Evolutionary conservation across 2,797 vertebrate genomes (phyloP), one percentile per base, ranked within the genome.

Genomic region (Phoxinus dragarum): DNA sequence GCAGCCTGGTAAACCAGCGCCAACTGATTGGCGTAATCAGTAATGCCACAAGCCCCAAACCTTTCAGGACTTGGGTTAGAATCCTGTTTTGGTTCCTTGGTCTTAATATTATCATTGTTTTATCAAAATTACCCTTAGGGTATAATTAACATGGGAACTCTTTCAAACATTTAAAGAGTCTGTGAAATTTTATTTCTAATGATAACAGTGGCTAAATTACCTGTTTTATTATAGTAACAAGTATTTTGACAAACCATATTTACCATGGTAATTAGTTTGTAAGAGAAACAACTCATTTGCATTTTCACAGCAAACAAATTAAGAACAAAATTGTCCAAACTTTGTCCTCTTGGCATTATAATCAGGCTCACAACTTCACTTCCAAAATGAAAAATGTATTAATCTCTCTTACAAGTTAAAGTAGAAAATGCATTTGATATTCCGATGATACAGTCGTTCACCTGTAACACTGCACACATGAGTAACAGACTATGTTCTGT

Each of bases 401-500:
- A 19, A 74, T 31, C 56, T 56, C n/a, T n/a, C 38, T 74, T 38
- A 38, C 38, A 38, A 38, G 38, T 38, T 38, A 56, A 61, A 59
- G 6, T 47, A 44, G 40, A 73, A 44, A 23, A 36, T 36, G 40
- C 69, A 47, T 82, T 21, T 44, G n/a, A 71, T 23, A 17, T 97
- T 4, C 96, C 97, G 2, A 98, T 97, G 0, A 98, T 93, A 36
- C 97, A 98, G 86, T 97, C 95, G 23, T 98, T 98, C 9, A 98
- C 97, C 97, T 98, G 94, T 0, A 88, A 90, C 44, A 89, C 8
- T 89, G 23, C 0, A 85, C 71, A 75, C 17, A 56, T 3, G 9
- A 47, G 52, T 64, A 21, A 59, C 6, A 38, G 11, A 54, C 56
- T 0, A 7, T 23, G 49, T 49, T 79, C 23, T 52, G 27, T 4